Base-by-base conservation (phyloP, 1,140 invertebrate genomes). In the Macrobrachium nipponense region DNA sequence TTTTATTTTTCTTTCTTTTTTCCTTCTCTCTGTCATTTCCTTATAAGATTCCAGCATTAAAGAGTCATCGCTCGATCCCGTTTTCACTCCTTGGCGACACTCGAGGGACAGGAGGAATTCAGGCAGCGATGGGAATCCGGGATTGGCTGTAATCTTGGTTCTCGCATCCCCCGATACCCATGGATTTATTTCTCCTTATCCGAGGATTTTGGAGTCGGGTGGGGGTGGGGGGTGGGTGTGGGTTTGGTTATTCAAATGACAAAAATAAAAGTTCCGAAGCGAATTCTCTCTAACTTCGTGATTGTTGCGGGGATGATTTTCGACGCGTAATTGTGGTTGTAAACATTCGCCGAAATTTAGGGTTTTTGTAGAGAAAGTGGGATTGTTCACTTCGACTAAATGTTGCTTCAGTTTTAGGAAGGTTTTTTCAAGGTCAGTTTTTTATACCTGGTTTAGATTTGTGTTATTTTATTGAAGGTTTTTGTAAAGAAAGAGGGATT, bases 131-230 rank as follows among this genome's bases (percentile, higher is more conserved):
- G 20, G 77, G 51, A 79, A 79, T 58, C 23, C 77, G 10, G 77
- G 60, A 79, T 79, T 36, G 77, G 60, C 43, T 10, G 77, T 59
- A 20, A 62, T 79, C 36, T 20, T 18, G 20, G 36, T 17, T 79
- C 77, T 61, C 60, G 77, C 77, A n/a, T 36, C 59, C 70, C 62
- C 75, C 51, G 79, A 70, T 80, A 80, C 70, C 79, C 79, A 36
- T 80, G 62, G 79, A 70, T 70, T 80, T 70, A 80, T 68, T 58
- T 27, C 64, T 68, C 79, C 64, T 80, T 58, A 68, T 68, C 64
- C 36, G 11, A 2, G 62, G 66, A 70, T 70, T 70, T 70, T 7
- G 64, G 79, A 68, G 23, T 70, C 62, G 15, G 58, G 43, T 58
- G 18, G 27, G 51, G 62, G 36, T n/a, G n/a, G n/a, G n/a, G n/a